Evolutionary conservation across 2,797 vertebrate genomes (phyloP), one percentile per base, ranked within the genome.

Genomic region (Myotis pilosus): DNA sequence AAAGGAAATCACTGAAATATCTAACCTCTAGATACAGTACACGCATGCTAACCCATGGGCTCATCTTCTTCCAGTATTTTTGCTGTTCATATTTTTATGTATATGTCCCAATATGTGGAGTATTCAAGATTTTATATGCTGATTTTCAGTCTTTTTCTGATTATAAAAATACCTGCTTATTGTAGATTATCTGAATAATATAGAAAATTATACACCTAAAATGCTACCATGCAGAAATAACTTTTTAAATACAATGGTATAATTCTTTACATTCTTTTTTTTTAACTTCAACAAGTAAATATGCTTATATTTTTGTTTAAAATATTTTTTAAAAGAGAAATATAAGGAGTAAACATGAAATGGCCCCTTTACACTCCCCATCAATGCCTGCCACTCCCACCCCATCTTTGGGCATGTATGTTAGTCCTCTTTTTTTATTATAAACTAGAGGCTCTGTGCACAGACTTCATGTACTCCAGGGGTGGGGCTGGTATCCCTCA

Each of bases 211-310:
- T 20, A 51, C 23, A 76, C 47, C 60, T 49, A 82, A 76, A 64
- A 72, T 55, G 10, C 30, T 2, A 78, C 17, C 22, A 64, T 82
- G 36, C 30, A 83, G 17, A 87, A 15, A 78, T 16, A 75, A 51
- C 12, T 60, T 86, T 62, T 91, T 66, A 60, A 82, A 91, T 64
- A 80, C 25, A 20, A 66, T 83, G 72, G 30, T 47, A 17, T 84
- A 79, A 83, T 89, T 94, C 51, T 83, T 87, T 38, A 79, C 38
- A n/a, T 64, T 76, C 5, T 93, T 49, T 94, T 60, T 60, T 62
- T 49, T 36, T n/a, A 30, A 71, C 16, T 23, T 71, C 17, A 76
- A 71, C 25, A 92, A 91, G 11, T 74, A 79, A 85, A 81, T 22
- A 57, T 57, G 19, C 36, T 83, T 80, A 30, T 28, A 83, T n/a